Percentiles rank a stretch among this genome's conserved stretches.
These are phyloP conservation scores for Drosophila parabipectinata DNA, from an alignment of 1,140 invertebrate genomes.

Conservation along the genomic window DNA sequence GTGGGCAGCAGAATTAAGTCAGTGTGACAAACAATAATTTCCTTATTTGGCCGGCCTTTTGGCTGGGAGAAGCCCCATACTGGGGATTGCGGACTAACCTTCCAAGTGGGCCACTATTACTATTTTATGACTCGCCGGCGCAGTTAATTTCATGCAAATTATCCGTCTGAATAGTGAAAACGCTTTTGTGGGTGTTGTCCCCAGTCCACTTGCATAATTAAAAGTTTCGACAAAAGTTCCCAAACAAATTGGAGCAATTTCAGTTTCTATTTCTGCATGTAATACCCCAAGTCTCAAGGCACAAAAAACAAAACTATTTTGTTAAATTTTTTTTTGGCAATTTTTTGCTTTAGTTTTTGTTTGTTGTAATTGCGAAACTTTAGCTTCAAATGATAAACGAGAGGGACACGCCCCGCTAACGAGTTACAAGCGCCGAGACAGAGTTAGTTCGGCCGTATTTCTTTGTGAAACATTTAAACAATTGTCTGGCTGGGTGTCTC, in stretches of 20 bases:
- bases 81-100: conserved; percentile 34
- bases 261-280: conserved; percentile 49
- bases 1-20: conserved; percentile 73
- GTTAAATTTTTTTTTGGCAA: conserved; percentile 5
- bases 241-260: conserved; percentile 75
- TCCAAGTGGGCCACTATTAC: conserved; percentile 26
- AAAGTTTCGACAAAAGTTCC: conserved; percentile 65
- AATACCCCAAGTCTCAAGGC: conserved; percentile 44
- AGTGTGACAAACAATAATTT: conserved; percentile 79
- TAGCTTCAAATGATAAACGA: conserved; percentile 68
- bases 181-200: conserved; percentile 48
- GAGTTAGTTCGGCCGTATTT: conserved; percentile 46
- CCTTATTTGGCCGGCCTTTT: conserved; percentile 30
- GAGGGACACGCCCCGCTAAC: conserved; percentile 73
- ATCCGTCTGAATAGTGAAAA: conserved; percentile 31
- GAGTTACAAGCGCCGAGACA: conserved; percentile 46
- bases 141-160: conserved; percentile 76
- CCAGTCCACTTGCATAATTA: conserved; percentile 69
- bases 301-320: conserved; percentile 50
- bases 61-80: conserved; percentile 25
- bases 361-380: conserved; percentile 56
- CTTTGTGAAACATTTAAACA: conserved; percentile 62
- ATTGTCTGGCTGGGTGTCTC: conserved; percentile 65
- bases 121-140: conserved; percentile 18
- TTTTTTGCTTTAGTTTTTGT: conserved; percentile 20